phyloP scores from a whole-genome alignment of 2,113 vertebrate species.

The Myotis davidii region DNA sequence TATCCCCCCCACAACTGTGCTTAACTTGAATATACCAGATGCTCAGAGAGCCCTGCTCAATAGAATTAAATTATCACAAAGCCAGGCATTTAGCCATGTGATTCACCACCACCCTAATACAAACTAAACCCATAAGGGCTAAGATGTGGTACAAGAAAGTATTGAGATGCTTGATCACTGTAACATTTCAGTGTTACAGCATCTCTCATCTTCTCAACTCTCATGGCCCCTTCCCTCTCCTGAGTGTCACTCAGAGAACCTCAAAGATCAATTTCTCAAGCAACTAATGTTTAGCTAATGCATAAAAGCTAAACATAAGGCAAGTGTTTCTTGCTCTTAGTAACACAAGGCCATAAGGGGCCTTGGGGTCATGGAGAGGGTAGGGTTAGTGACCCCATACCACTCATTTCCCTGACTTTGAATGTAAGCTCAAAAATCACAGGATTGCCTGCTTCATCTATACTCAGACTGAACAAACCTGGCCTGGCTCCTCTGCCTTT shows the following conservation, averaged over 20 bases:
- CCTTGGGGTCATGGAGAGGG: background rate
- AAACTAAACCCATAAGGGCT: slow-evolving; percentile 16
- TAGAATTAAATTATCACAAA: background rate
- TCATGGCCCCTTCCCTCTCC: background rate
- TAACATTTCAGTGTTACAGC: background rate
- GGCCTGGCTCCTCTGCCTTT: slow-evolving; percentile 8
- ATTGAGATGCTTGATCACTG: background rate
- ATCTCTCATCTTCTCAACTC: background rate
- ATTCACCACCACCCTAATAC: background rate
- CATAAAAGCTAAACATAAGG: background rate
- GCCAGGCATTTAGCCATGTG: background rate
- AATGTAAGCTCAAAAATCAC: background rate
- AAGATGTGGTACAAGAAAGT: background rate
- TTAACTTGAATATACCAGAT: background rate
- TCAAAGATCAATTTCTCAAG: background rate
- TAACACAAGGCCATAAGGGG: background rate
- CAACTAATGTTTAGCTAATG: background rate
- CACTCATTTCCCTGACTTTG: slow-evolving; percentile 35
- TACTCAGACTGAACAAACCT: background rate
- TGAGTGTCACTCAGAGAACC: slow-evolving; percentile 34
- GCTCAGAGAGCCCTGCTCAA: background rate
- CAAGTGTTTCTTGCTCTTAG: slow-evolving; percentile 42
- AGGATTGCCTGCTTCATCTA: slow-evolving; percentile 9
- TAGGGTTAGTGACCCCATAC: background rate
- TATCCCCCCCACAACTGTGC: background rate